Conservation (phyloP, 1,140 invertebrate genomes). For the Leguminivora glycinivorella region DNA sequence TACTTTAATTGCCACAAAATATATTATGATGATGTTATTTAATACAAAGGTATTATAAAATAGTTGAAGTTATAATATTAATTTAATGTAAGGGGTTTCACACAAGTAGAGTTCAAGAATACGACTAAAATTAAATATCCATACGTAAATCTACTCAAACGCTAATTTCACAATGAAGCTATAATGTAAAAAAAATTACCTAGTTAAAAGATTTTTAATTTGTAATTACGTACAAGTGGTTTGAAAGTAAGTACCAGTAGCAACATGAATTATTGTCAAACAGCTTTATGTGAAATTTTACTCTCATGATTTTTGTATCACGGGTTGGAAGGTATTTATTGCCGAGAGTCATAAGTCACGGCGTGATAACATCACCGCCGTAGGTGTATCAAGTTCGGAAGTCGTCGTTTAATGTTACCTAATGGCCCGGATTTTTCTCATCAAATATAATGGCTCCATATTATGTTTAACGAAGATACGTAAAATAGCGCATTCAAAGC, state of each 20-base stretch:
- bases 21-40: no score
- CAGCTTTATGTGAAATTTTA: not conserved
- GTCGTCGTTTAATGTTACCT: constrained; percentile 35
- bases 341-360: constrained; percentile 52
- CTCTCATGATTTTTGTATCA: constrained; percentile 21
- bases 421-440: constrained; percentile 34
- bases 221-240: not conserved
- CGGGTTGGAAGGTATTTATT: constrained; percentile 17
- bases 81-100: no score
- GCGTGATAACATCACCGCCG: constrained; percentile 48
- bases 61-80: no score
- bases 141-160: no score
- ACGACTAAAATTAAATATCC: no score
- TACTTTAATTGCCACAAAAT: no score
- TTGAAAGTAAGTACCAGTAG: not conserved
- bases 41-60: no score
- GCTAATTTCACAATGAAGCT: no score
- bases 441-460: constrained; percentile 36
- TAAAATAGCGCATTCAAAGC: not conserved
- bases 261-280: not conserved
- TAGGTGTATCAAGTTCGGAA: constrained; percentile 34
- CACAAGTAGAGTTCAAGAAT: no score
- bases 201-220: not conserved
- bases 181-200: no score
- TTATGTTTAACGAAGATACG: constrained; percentile 22